Evolutionary conservation across 2,888 invertebrate genomes (phyloP).

Genomic region (Colletes collaris): DNA sequence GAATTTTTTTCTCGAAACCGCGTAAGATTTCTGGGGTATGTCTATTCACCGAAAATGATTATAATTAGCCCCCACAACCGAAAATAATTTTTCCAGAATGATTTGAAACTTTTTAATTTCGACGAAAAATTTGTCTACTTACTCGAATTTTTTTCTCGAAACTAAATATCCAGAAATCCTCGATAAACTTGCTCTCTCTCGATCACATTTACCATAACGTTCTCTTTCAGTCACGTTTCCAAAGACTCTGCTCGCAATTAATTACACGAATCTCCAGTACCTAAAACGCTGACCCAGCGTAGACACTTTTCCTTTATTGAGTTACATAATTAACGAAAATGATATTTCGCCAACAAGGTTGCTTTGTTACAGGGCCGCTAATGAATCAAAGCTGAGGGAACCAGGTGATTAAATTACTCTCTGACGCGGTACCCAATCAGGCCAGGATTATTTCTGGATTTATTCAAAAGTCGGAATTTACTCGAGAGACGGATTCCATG

Average conservation of each 20-base stretch:
- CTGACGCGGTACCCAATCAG: conserved; percentile 1
- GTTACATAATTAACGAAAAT: conserved; percentile 27
- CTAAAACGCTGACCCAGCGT: background rate
- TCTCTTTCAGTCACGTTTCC: background rate
- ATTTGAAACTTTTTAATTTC: too few relatives aligned
- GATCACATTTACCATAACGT: conserved; percentile 1
- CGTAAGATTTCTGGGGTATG: too few relatives aligned
- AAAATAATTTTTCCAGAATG: too few relatives aligned
- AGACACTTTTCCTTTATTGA: background rate
- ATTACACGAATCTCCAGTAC: conserved; percentile 6
- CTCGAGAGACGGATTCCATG: too few relatives aligned
- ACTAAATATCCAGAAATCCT: background rate
- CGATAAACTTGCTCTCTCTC: background rate
- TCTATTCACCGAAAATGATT: too few relatives aligned
- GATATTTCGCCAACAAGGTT: conserved; percentile 30
- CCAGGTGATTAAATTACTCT: conserved; percentile 12
- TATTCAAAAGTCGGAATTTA: too few relatives aligned
- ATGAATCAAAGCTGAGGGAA: conserved; percentile 27
- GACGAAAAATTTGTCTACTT: too few relatives aligned
- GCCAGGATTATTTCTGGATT: conserved; percentile 12
- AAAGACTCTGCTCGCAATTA: conserved; percentile 1
- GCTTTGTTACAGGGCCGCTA: conserved; percentile 25
- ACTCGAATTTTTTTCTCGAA: too few relatives aligned
- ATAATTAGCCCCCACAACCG: too few relatives aligned
- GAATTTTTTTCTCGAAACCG: too few relatives aligned